Percentiles rank a stretch among this genome's conserved stretches.
Conservation (phyloP, 2,113 vertebrate genomes). For the Gallinago paraguaiae region DNA sequence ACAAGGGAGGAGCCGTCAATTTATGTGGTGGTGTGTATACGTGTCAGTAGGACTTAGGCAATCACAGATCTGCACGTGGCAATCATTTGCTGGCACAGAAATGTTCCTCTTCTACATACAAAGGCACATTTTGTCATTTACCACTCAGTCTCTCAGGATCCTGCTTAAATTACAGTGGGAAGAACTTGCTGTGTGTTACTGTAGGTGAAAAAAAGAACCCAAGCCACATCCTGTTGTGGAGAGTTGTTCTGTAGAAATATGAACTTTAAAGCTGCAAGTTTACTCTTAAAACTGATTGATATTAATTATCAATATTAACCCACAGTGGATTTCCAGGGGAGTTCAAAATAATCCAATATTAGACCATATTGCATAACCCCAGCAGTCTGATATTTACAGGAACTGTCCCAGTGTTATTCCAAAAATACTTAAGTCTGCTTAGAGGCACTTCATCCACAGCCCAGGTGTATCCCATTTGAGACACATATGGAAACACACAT, state of each 20-base stretch:
- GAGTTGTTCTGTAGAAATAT: background rate
- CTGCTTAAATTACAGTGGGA: slow-evolving; percentile 31
- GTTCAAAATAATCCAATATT: background rate
- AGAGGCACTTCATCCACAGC: background rate
- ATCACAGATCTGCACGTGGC: background rate
- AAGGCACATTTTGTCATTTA: background rate
- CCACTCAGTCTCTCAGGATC: background rate
- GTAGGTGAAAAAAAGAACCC: background rate
- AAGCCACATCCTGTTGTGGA: slow-evolving; percentile 47
- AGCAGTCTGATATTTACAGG: background rate
- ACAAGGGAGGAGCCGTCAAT: background rate
- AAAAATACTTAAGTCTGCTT: background rate
- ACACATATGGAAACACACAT: background rate
- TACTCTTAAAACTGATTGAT: background rate
- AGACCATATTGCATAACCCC: background rate
- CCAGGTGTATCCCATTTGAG: background rate
- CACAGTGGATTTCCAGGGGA: background rate
- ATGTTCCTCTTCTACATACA: background rate
- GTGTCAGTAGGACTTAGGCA: background rate
- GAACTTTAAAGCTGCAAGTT: background rate
- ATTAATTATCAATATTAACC: background rate
- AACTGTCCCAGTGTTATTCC: background rate
- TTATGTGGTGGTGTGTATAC: background rate
- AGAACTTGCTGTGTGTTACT: background rate
- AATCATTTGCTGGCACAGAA: background rate